Evolutionary conservation across 1,140 invertebrate species (phyloP), one percentile per base, ranked within the genome.

Genomic region (Druon quercuslanigerum): DNA sequence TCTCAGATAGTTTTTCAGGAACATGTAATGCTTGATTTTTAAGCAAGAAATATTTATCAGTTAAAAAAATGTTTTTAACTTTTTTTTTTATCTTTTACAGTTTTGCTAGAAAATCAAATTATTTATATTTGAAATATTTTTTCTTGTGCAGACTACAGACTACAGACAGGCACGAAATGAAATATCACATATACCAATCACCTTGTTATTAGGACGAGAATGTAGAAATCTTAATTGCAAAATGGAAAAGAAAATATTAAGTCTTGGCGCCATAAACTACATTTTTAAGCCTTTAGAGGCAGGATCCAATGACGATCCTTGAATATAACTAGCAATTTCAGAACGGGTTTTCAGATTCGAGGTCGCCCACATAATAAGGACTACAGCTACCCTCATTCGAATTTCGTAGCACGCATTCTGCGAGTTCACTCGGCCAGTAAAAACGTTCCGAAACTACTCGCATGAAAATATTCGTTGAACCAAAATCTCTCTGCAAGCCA

Each of bases 231-330:
- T 3, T 33, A 2, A 3, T 33, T 33, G 25, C 25, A 33, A 33
- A 33, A 3, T 33, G 4, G 25, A 33, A 33, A 5, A 80, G 51
- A 76, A 80, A 25, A 75, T 78, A 73, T 80, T 76, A 77, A 77
- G 76, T 80, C 79, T 81, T 81, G 83, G 86, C 81, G 86, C 81
- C 83, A 74, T 84, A 83, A 83, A 87, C 82, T 82, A 85, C 83
- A 84, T 83, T 84, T 82, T 79, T 83, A 79, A 86, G 85, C 85
- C 80, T 84, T 85, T 85, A 88, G 79, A 79, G 83, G 72, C 51
- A 83, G 76, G 83, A 80, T 79, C 83, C 80, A 81, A 85, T 82
- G 75, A 80, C 78, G 77, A 76, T 82, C 66, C 78, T 60, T 71
- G 73, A 40, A 80, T 73, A 73, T 66, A 33, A 66, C 33, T 70